Conservation (phyloP, 2,888 invertebrate genomes). For the Drosophila hamatofila region DNA sequence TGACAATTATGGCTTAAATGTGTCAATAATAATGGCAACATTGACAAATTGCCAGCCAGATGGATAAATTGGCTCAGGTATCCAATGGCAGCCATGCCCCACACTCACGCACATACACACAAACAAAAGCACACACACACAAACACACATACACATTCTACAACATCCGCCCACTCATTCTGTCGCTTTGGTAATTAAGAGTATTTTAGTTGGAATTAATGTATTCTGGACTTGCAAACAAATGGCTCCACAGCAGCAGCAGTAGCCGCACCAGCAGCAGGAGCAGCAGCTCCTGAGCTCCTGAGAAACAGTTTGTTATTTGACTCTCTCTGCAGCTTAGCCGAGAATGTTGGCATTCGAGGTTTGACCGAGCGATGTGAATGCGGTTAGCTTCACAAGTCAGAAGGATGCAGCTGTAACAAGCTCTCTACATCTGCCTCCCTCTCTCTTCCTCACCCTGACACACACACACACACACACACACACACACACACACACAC, state of each 20-base stretch:
- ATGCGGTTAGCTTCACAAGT: slow-evolving; percentile 26
- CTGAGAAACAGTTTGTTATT: slow-evolving; percentile 35
- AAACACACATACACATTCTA: neutral
- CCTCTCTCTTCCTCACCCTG: neutral
- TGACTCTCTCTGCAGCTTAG: neutral
- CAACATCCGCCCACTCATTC: neutral
- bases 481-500: neutral
- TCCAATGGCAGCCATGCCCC: slow-evolving; percentile 20
- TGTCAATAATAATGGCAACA: slow-evolving; percentile 69
- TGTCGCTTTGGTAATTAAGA: slow-evolving; percentile 40
- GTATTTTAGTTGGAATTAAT: slow-evolving; percentile 46
- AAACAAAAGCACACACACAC: neutral
- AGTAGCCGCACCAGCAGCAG: neutral
- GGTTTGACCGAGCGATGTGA: slow-evolving; percentile 20
- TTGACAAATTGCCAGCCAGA: slow-evolving; percentile 65
- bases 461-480: too few species aligned
- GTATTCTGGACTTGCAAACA: slow-evolving; percentile 32
- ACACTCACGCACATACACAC: neutral
- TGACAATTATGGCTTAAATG: slow-evolving; percentile 78
- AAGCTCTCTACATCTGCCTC: neutral
- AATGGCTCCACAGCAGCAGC: slow-evolving; percentile 21
- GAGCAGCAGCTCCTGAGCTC: slow-evolving; percentile 6
- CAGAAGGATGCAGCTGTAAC: slow-evolving; percentile 9
- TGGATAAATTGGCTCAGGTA: slow-evolving; percentile 39
- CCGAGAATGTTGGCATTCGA: slow-evolving; percentile 15